Base-by-base conservation (phyloP, 2,113 vertebrate genomes). In the Saccopteryx leptura region DNA sequence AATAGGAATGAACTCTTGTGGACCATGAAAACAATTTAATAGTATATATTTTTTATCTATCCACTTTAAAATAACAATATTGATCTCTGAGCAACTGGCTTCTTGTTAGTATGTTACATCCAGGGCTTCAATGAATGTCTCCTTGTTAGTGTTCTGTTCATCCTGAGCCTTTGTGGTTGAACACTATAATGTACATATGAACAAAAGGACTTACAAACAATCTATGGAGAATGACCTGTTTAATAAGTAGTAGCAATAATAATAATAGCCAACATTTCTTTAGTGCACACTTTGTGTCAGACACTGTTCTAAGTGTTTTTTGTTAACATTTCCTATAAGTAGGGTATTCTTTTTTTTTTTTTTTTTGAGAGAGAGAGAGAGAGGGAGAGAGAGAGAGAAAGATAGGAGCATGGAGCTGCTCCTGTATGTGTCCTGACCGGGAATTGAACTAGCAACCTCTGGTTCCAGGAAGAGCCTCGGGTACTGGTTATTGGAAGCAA, bases 131-230 rank as follows among this genome's bases (percentile, higher is more conserved):
- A 9, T 28, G 21, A 79, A 7, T 83, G 54, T 71, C 12, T 74
- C 78, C 33, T 2, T 50, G 28, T 56, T n/a, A 84, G 48, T 13
- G 14, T 92, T 81, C 66, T 79, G 50, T 80, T 50, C 26, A 33
- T 56, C 19, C 80, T 66, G 46, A 75, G 52, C 88, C 52, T 89
- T 66, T 91, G 69, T 52, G 69, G 50, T 60, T 91, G 46, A 78
- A 17, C 7, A 13, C 60, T 93, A 15, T n/a, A 60, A 78, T 31
- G 28, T 28, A 80, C 18, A 48, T 14, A 24, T 6, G 31, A 93
- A 79, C 58, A 61, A 91, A 87, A 95, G 66, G 54, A 86, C n/a
- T 88, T 79, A 71, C 10, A 33, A 46, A 83, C 6, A 84, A 76
- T 12, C 56, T 85, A 69, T 93, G 88, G 52, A 68, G n/a, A 48